These are phyloP conservation scores for Thera britannica DNA, from an alignment of 2,888 invertebrate species.

Conservation along the genomic window DNA sequence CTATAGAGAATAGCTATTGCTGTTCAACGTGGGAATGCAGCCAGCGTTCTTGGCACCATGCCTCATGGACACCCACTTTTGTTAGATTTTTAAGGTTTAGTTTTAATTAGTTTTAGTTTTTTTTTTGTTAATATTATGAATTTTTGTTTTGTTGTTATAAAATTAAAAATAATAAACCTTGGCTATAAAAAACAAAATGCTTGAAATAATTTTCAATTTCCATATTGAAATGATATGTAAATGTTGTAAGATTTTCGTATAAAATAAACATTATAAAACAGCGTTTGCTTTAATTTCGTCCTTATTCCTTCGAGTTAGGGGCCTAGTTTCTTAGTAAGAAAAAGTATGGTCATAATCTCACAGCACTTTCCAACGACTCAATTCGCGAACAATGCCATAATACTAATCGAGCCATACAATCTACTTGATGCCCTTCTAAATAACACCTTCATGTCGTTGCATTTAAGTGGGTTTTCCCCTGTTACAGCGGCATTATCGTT, in stretches of 20 bases:
- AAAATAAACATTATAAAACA: neutral
- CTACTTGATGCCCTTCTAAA: slow-evolving; percentile 31
- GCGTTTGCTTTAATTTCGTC: neutral
- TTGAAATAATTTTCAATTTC: too few relatives aligned
- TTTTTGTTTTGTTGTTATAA: too few relatives aligned
- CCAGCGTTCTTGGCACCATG: too few relatives aligned
- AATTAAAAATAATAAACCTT: too few relatives aligned
- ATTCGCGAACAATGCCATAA: slow-evolving; percentile 39
- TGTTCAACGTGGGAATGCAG: too few relatives aligned
- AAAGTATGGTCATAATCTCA: slow-evolving; percentile 19
- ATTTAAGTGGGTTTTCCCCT: slow-evolving; percentile 29
- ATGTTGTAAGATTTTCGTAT: neutral
- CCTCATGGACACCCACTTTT: too few relatives aligned
- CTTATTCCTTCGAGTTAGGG: slow-evolving; percentile 12
- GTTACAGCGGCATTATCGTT: slow-evolving; percentile 28
- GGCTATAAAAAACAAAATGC: too few relatives aligned
- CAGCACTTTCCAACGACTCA: slow-evolving; percentile 26
- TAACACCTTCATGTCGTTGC: slow-evolving; percentile 28
- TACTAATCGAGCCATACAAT: slow-evolving; percentile 36
- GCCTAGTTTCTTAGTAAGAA: neutral
- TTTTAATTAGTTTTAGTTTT: too few relatives aligned
- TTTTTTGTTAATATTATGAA: too few relatives aligned
- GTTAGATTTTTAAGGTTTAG: too few relatives aligned
- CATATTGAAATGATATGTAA: neutral
- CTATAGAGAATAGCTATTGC: too few relatives aligned